phyloP scores from a whole-genome alignment of 2,113 vertebrate species.

The Petromus typicus region DNA sequence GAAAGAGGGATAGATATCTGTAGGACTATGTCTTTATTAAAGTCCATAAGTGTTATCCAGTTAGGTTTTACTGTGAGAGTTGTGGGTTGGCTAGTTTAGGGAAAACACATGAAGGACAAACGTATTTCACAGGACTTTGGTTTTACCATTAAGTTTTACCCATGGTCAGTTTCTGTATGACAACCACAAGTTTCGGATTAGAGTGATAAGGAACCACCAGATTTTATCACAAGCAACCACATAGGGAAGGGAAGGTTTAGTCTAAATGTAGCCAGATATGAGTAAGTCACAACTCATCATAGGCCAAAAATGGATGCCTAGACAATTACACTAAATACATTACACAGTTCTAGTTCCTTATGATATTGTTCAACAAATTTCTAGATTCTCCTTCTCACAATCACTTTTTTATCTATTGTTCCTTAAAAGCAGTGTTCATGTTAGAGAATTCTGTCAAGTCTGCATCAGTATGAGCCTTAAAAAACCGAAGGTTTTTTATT shows the following conservation, averaged over 20 bases:
- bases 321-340: not conserved
- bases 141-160: not conserved
- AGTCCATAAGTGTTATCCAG: not conserved
- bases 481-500: conserved; percentile 43
- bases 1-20: not conserved
- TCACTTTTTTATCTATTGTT: not conserved
- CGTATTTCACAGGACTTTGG: not conserved
- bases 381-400: not conserved
- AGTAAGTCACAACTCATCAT: not conserved
- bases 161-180: not conserved
- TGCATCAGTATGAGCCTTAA: not conserved
- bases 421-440: conserved; percentile 12
- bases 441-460: not conserved
- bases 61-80: not conserved
- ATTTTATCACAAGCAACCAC: not conserved
- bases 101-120: not conserved
- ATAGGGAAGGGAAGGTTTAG: not conserved
- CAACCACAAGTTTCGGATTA: not conserved
- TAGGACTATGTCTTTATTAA: not conserved
- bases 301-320: not conserved
- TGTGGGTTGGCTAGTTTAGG: not conserved
- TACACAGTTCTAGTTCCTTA: not conserved
- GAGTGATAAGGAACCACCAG: not conserved
- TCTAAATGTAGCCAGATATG: not conserved
- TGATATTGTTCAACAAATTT: not conserved